These are phyloP conservation scores for Paedocypris sp. DNA, from an alignment of 2,113 vertebrate genomes.

Conservation along the genomic window DNA sequence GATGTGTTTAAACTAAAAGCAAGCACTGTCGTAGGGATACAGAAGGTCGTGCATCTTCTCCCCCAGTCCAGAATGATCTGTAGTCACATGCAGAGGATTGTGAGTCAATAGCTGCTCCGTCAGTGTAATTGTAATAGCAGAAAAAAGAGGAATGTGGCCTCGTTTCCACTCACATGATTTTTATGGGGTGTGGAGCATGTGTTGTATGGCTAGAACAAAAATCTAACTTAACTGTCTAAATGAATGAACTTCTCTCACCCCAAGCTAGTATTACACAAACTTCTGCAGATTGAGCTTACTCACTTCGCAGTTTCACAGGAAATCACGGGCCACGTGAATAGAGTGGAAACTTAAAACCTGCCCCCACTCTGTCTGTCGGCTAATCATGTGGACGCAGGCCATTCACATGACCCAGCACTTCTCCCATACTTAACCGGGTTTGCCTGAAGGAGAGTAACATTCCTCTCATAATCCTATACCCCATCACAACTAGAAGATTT, in stretches of 20 bases:
- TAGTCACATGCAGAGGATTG: constrained; percentile 28
- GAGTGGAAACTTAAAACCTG: not conserved
- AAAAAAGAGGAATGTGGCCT: constrained; percentile 34
- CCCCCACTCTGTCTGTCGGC: not conserved
- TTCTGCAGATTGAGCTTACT: not conserved
- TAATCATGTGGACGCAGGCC: constrained; percentile 11
- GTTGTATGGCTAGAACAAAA: not conserved
- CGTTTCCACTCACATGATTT: constrained; percentile 47
- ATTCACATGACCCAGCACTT: constrained; percentile 24
- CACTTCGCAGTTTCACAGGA: not conserved
- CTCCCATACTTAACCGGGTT: not conserved
- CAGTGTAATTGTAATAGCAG: constrained; percentile 32
- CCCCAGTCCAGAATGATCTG: constrained; percentile 1
- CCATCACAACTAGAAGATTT: not conserved
- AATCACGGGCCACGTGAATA: not conserved
- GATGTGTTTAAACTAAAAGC: not conserved
- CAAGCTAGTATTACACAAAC: not conserved
- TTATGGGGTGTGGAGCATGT: not conserved
- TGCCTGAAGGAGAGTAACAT: not conserved
- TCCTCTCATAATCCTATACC: not conserved
- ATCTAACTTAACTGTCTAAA: not conserved
- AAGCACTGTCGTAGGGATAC: not conserved
- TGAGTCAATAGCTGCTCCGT: constrained; percentile 1
- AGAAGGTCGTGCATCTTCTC: not conserved
- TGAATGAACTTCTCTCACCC: not conserved